phyloP scores from a whole-genome alignment of 2,797 vertebrate species.

The Lycodopsis pacificus region DNA sequence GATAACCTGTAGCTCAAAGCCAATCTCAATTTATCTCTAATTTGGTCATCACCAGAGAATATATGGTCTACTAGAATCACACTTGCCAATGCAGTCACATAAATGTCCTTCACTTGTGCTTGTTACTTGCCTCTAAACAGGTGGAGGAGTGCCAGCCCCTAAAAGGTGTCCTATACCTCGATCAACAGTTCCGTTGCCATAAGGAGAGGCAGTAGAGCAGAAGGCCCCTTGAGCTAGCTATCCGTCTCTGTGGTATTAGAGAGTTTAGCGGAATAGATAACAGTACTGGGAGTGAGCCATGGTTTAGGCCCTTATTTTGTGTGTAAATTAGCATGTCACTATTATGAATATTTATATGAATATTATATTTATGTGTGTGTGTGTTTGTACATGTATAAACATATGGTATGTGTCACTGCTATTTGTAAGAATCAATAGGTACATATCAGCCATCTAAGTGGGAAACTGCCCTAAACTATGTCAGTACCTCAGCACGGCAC shows the following conservation, averaged over 20 bases:
- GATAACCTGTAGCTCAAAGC: not conserved
- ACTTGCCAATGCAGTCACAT: constrained; percentile 2
- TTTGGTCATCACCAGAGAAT: constrained; percentile 8
- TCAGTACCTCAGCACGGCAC: constrained; percentile 6
- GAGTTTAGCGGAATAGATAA: constrained; percentile 31
- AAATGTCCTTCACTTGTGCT: constrained; percentile 48
- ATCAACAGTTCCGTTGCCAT: constrained; percentile 52
- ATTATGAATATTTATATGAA: not conserved
- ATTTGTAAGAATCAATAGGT: constrained; percentile 7
- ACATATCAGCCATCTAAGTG: constrained; percentile 4
- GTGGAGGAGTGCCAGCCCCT: constrained; percentile 53
- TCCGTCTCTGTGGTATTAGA: constrained; percentile 39
- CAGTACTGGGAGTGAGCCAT: constrained; percentile 30
- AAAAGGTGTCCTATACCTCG: constrained; percentile 35
- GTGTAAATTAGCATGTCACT: constrained; percentile 8
- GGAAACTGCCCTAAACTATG: constrained; percentile 7
- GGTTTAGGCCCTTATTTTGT: constrained; percentile 19
- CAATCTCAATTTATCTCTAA: not conserved
- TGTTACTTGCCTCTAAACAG: constrained; percentile 32
- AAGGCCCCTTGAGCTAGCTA: constrained; percentile 62
- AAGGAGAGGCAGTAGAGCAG: constrained; percentile 41
- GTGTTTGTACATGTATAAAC: not conserved
- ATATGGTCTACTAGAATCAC: not conserved
- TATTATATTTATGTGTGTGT: not conserved
- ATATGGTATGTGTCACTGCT: not conserved